These are phyloP conservation scores for Melinaea menophilus DNA, from an alignment of 2,888 invertebrate genomes.

Conservation along the genomic window DNA sequence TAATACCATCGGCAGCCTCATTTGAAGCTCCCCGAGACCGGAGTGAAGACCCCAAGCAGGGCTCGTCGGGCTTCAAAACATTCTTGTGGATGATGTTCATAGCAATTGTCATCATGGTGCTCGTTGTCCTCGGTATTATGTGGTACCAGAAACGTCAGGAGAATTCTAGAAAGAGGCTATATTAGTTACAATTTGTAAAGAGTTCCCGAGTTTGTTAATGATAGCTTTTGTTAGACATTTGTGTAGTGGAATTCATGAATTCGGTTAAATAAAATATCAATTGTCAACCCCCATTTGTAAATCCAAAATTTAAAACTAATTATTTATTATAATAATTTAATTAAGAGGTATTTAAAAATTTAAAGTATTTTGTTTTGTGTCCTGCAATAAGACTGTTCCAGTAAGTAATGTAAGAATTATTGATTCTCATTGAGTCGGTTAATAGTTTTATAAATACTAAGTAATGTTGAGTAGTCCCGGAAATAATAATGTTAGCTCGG, in stretches of 20 bases:
- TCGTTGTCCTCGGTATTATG: conserved; percentile 92
- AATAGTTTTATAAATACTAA: too few species aligned
- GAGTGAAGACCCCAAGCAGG: conserved; percentile 91
- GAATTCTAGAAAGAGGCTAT: conserved; percentile 90
- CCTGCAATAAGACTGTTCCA: conserved; percentile 4
- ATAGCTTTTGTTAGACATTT: neutral
- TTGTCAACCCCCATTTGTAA: neutral
- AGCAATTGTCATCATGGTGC: conserved; percentile 88
- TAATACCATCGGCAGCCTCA: conserved; percentile 92
- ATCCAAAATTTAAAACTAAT: neutral
- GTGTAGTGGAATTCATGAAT: neutral
- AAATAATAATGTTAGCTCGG: too few species aligned
- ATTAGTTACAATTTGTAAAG: conserved; percentile 38
- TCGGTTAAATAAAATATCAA: neutral
- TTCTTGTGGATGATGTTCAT: conserved; percentile 92
- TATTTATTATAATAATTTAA: conserved; percentile 6
- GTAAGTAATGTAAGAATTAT: conserved; percentile 1
- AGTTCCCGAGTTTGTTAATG: conserved; percentile 13
- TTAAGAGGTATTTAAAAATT: neutral
- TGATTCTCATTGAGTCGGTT: too few species aligned
- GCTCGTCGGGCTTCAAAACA: conserved; percentile 93
- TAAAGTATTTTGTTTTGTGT: neutral
- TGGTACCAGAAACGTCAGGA: conserved; percentile 96
- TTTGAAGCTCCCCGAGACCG: conserved; percentile 96
- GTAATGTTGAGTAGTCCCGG: too few species aligned